Evolutionary conservation across 2,113 vertebrate genomes (phyloP).

Genomic region (Orycteropus afer): DNA sequence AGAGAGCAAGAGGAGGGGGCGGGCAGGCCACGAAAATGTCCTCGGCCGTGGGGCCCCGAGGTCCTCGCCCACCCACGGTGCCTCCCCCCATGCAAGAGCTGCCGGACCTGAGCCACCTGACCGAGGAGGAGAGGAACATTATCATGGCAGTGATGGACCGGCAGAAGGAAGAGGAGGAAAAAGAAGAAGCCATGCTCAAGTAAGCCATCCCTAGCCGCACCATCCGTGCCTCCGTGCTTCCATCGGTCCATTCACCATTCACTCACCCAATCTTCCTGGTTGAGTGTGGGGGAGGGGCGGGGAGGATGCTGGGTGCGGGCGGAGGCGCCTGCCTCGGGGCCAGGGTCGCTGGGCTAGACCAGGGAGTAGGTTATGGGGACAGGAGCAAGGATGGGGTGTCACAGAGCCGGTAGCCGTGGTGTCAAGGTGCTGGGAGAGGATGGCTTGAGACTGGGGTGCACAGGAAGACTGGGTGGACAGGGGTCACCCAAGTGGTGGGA

Average conservation of each 20-base stretch:
- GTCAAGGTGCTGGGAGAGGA: background rate
- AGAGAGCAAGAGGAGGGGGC: constrained; percentile 79
- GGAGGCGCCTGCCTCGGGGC: constrained; percentile 47
- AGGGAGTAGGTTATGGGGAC: background rate
- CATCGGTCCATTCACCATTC: constrained; percentile 53
- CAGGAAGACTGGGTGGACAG: background rate
- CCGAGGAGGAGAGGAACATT: constrained; percentile 97
- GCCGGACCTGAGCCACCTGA: constrained; percentile 99
- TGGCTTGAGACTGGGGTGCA: background rate
- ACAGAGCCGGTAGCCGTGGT: background rate
- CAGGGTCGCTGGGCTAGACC: background rate
- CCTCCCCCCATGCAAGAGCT: constrained; percentile 95
- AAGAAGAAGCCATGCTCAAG: constrained; percentile 99
- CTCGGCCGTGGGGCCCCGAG: constrained; percentile 95
- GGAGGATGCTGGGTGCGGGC: constrained; percentile 20
- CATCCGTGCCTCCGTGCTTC: constrained; percentile 70
- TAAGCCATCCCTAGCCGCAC: constrained; percentile 87
- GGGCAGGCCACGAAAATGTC: constrained; percentile 88
- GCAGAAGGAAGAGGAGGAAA: constrained; percentile 98
- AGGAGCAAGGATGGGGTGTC: background rate
- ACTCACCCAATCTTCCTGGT: constrained; percentile 29
- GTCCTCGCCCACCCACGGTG: constrained; percentile 95
- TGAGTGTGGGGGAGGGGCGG: constrained; percentile 58
- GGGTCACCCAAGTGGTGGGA: constrained; percentile 18
- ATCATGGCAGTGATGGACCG: constrained; percentile 99